Conservation (phyloP, 2,888 invertebrate species). For the Pseudococcus viburni region DNA sequence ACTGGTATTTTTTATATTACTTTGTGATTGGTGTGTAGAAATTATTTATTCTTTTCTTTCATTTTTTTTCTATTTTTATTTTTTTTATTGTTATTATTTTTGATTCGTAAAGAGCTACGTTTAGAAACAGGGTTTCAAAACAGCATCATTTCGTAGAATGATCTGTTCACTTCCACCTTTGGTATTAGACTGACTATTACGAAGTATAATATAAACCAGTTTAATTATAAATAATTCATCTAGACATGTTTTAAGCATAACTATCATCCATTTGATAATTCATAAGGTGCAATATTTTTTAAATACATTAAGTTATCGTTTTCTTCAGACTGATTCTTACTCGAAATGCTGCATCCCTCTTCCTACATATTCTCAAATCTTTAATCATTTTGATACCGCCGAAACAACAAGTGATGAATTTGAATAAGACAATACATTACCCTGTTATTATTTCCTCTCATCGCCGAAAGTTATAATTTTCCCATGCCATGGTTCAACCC, state of each 20-base stretch:
- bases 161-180: background rate
- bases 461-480: slow-evolving; percentile 17
- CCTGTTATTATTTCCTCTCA: slow-evolving; percentile 38
- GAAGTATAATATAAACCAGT: background rate
- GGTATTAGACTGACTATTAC: background rate
- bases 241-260: background rate
- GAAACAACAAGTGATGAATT: background rate
- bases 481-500: slow-evolving; percentile 27
- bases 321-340: background rate
- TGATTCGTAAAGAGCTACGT: background rate
- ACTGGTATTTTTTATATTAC: background rate
- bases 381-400: background rate
- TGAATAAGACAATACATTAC: slow-evolving; percentile 1
- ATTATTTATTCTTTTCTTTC: background rate
- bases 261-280: background rate
- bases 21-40: background rate
- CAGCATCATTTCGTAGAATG: background rate
- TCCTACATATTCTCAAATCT: background rate
- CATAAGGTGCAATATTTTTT: slow-evolving; percentile 30
- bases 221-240: background rate
- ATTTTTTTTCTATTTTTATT: background rate
- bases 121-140: background rate
- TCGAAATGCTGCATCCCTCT: too few relatives aligned
- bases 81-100: background rate
- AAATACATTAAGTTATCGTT: background rate